phyloP scores from a whole-genome alignment of 2,888 invertebrate species.

The Helleia helle region DNA sequence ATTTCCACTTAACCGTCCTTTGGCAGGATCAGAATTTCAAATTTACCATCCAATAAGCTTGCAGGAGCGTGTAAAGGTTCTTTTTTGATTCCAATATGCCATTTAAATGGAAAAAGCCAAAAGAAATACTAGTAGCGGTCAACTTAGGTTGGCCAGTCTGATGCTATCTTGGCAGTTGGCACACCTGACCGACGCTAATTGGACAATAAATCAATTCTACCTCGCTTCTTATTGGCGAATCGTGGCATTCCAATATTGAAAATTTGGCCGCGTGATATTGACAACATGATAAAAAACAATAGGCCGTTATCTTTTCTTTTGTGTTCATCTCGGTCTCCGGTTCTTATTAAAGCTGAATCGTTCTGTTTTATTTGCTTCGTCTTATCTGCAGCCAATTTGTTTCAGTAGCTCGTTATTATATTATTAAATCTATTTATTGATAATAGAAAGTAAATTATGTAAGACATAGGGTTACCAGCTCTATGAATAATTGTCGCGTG shows the following conservation, averaged over 20 bases:
- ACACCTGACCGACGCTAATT: conserved; percentile 75
- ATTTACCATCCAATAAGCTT: conserved; percentile 56
- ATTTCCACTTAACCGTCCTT: conserved; percentile 61
- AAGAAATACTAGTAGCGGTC: conserved; percentile 64
- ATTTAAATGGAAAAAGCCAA: conserved; percentile 66
- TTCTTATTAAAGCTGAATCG: conserved; percentile 66
- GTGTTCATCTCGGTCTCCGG: conserved; percentile 66
- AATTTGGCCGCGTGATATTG: conserved; percentile 74
- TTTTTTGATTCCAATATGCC: conserved; percentile 71
- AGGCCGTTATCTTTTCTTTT: conserved; percentile 70
- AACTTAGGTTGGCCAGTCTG: conserved; percentile 69
- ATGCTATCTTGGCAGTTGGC: conserved; percentile 74
- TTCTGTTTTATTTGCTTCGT: conserved; percentile 62
- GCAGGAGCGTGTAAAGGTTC: conserved; percentile 66
- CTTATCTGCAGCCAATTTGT: conserved; percentile 71
- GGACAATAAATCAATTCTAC: conserved; percentile 75
- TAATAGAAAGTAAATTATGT: not conserved
- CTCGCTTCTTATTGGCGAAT: conserved; percentile 73
- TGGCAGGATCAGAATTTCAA: conserved; percentile 68
- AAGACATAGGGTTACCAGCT: too few relatives aligned
- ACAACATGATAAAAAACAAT: conserved; percentile 74
- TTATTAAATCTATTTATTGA: conserved; percentile 37
- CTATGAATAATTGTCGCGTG: too few relatives aligned
- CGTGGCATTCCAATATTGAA: conserved; percentile 74
- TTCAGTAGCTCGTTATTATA: conserved; percentile 65